These are phyloP conservation scores for Bursaphelenchus okinawaensis DNA, from an alignment of 2,888 invertebrate species.

Conservation along the genomic window DNA sequence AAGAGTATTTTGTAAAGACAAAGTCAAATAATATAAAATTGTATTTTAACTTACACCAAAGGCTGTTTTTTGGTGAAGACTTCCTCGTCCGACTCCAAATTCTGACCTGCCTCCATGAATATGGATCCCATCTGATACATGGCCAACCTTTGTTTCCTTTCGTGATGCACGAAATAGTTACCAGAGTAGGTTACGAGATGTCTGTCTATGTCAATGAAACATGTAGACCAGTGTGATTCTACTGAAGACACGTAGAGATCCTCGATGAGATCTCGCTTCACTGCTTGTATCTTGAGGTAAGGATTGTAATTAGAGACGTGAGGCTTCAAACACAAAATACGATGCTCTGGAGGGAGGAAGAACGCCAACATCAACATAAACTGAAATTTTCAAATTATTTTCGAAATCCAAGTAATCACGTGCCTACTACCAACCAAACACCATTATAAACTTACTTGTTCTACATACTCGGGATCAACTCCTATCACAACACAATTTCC, in stretches of 20 bases:
- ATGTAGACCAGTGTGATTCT: slow-evolving; percentile 41
- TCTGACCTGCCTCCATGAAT: slow-evolving; percentile 14
- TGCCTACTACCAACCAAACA: too few relatives aligned
- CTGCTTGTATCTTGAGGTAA: slow-evolving; percentile 45
- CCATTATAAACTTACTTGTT: slow-evolving; percentile 23
- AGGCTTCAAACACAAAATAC: slow-evolving; percentile 39
- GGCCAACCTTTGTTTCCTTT: slow-evolving; percentile 18
- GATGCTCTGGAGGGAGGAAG: slow-evolving; percentile 39
- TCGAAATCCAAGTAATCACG: too few relatives aligned
- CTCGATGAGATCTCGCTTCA: slow-evolving; percentile 29
- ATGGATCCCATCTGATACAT: slow-evolving; percentile 19
- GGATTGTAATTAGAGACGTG: slow-evolving; percentile 42
- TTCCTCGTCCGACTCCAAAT: slow-evolving; percentile 11
- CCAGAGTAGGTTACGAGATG: slow-evolving; percentile 43
- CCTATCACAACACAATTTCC: slow-evolving; percentile 48
- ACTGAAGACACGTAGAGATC: slow-evolving; percentile 13
- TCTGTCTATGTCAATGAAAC: slow-evolving; percentile 47
- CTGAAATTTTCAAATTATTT: too few relatives aligned
- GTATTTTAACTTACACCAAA: slow-evolving; percentile 12
- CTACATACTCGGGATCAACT: slow-evolving; percentile 34
- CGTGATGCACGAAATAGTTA: slow-evolving; percentile 29
- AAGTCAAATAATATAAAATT: neutral
- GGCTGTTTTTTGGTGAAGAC: neutral
- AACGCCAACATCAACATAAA: slow-evolving; percentile 43
- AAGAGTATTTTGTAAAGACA: too few relatives aligned